phyloP scores from a whole-genome alignment of 2,113 vertebrate genomes.

The Serilophus lunatus region DNA sequence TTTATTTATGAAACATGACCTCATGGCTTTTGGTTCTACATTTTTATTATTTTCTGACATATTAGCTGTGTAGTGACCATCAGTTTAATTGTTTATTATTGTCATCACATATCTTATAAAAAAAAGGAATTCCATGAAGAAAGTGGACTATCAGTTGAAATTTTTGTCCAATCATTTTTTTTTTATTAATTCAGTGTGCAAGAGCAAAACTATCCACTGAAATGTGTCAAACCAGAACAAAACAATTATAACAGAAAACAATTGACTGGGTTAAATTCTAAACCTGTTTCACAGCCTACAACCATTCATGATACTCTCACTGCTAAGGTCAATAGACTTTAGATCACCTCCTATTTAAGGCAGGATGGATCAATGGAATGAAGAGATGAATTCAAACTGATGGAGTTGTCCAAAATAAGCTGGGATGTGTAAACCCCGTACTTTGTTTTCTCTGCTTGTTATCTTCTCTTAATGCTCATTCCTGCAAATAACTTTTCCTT shows the following conservation, averaged over 20 bases:
- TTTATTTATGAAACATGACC: not conserved
- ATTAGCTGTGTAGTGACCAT: not conserved
- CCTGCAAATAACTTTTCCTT: not conserved
- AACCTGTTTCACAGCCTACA: not conserved
- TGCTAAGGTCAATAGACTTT: not conserved
- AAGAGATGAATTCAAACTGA: not conserved
- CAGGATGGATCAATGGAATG: not conserved
- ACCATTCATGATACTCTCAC: not conserved
- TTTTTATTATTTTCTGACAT: not conserved
- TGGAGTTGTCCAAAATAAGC: not conserved
- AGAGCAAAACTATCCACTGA: not conserved
- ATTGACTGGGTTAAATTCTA: not conserved
- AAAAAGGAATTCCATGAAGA: not conserved
- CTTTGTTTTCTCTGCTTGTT: not conserved
- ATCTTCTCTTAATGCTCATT: not conserved
- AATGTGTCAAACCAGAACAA: not conserved
- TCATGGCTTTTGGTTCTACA: not conserved
- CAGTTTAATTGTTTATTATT: not conserved
- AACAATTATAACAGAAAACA: not conserved
- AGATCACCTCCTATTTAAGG: not conserved
- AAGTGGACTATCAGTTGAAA: not conserved
- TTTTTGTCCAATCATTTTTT: not conserved
- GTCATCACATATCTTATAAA: fast-evolving
- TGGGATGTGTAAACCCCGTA: not conserved
- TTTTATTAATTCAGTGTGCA: not conserved